Evolutionary conservation across 1,140 invertebrate genomes (phyloP).

Genomic region (Solenopsis invicta): DNA sequence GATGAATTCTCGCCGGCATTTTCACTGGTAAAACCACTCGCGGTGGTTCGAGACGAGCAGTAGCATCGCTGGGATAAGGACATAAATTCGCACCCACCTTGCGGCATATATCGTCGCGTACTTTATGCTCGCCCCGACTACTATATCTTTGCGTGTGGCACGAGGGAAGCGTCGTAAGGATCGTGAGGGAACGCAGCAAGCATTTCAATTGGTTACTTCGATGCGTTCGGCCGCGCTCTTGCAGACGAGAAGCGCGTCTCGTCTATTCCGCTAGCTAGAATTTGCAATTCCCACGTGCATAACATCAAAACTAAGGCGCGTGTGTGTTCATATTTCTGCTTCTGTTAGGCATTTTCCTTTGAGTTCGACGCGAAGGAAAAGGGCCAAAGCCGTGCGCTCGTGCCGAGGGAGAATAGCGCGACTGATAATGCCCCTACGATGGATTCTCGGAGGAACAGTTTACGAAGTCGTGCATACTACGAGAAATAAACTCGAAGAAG

Average conservation of each 20-base stretch:
- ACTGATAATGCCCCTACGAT: constrained; percentile 25
- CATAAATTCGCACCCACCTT: constrained; percentile 70
- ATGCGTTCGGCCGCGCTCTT: constrained; percentile 69
- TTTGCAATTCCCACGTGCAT: constrained; percentile 80
- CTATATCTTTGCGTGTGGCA: constrained; percentile 48
- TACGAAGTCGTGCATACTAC: constrained; percentile 39
- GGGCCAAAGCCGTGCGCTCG: neutral
- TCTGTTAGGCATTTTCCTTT: constrained; percentile 42
- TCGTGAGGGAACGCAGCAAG: constrained; percentile 72
- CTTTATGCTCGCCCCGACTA: constrained; percentile 70
- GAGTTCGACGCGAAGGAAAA: constrained; percentile 26
- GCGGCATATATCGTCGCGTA: constrained; percentile 70
- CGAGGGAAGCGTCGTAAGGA: constrained; percentile 55
- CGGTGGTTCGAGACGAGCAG: constrained; percentile 25
- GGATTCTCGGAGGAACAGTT: constrained; percentile 61
- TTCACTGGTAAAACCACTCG: constrained; percentile 13
- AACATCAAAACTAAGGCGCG: constrained; percentile 61
- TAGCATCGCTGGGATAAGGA: constrained; percentile 67
- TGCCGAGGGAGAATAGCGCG: constrained; percentile 39
- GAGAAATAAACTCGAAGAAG: constrained; percentile 31
- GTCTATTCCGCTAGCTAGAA: constrained; percentile 69
- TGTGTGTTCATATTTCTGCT: constrained; percentile 49
- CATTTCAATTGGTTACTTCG: constrained; percentile 77
- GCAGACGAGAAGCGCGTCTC: constrained; percentile 45
- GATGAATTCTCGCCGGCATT: constrained; percentile 35